Conservation (phyloP, 1,140 invertebrate genomes). For the Drosophila watanabei region DNA sequence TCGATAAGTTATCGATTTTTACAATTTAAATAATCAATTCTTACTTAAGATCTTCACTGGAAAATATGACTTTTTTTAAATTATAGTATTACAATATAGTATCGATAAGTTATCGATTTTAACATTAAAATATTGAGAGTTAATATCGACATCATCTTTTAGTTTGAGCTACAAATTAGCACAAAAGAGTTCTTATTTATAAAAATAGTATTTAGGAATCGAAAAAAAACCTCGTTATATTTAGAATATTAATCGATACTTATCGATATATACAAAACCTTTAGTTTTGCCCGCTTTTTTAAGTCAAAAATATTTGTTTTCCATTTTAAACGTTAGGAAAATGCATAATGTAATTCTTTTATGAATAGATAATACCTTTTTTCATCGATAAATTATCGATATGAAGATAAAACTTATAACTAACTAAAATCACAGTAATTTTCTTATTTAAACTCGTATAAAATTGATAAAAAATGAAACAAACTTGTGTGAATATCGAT, state of each 20-base stretch:
- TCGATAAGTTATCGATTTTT: background rate
- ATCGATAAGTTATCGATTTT: background rate
- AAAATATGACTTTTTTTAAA: background rate
- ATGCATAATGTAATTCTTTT: background rate
- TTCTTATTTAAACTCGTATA: too few relatives aligned
- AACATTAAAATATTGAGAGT: too few relatives aligned
- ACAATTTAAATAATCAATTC: too few relatives aligned
- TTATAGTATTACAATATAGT: background rate
- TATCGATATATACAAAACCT: background rate
- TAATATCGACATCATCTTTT: background rate
- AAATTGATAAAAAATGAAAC: background rate
- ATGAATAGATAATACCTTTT: too few relatives aligned
- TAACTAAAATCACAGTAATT: background rate
- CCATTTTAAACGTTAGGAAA: background rate
- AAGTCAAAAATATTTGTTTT: background rate
- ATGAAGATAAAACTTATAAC: background rate
- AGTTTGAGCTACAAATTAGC: background rate
- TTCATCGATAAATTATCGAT: background rate
- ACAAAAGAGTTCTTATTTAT: too few relatives aligned
- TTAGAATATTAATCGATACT: background rate
- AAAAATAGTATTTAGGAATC: too few relatives aligned
- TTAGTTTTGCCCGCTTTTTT: background rate
- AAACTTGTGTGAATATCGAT: background rate
- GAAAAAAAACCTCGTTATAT: background rate
- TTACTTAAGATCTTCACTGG: background rate